A percentile compares a stretch with the other conserved stretches of the same genome.
phyloP scores from a whole-genome alignment of 2,797 vertebrate species.

The Heliangelus exortis region DNA sequence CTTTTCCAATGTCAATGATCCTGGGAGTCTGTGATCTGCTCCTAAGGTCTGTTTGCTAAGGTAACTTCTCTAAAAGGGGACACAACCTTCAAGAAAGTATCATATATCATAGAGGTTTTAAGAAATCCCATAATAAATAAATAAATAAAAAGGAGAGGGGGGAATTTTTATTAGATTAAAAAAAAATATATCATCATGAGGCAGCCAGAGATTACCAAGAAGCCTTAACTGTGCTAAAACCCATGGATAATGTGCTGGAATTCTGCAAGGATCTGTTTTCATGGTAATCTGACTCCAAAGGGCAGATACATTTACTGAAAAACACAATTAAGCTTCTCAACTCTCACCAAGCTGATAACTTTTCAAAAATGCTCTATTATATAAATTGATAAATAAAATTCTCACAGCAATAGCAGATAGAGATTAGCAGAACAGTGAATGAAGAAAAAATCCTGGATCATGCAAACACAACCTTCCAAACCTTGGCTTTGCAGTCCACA shows the following conservation, averaged over 20 bases:
- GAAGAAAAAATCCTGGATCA: background rate
- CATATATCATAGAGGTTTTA: background rate
- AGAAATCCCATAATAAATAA: background rate
- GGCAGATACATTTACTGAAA: background rate
- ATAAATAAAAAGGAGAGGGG: fast-evolving
- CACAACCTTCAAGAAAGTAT: background rate
- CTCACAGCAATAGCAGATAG: background rate
- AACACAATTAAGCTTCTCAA: background rate
- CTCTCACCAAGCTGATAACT: background rate
- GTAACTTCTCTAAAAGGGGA: background rate
- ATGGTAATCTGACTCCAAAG: background rate
- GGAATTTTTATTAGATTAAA: background rate
- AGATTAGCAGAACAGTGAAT: background rate
- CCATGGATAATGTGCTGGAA: background rate
- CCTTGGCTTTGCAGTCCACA: background rate
- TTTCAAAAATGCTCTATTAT: background rate
- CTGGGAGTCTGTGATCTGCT: no score
- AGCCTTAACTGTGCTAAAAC: background rate
- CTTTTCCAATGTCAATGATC: no score
- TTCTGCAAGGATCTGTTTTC: background rate
- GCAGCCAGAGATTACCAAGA: background rate
- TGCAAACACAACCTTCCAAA: background rate
- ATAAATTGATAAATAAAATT: background rate
- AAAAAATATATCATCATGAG: background rate
- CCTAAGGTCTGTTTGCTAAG: no score